Conservation (phyloP, 2,113 vertebrate genomes). For the Candoia aspera region DNA sequence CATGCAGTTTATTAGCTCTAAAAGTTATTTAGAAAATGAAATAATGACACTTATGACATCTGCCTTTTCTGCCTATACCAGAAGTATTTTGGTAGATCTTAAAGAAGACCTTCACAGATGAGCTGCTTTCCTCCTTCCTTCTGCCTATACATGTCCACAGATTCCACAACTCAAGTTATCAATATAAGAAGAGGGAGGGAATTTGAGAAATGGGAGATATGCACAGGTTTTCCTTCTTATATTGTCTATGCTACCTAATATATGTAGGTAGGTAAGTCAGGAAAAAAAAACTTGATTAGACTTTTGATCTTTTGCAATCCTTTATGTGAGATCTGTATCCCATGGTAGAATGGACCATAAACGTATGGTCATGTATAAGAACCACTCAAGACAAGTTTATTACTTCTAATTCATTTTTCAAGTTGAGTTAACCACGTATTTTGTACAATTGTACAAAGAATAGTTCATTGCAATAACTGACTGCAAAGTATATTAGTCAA, state of each 20-base stretch:
- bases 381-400: neutral
- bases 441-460: neutral
- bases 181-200: neutral
- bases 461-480: neutral
- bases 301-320: neutral
- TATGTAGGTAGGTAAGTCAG: neutral
- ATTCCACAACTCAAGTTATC: neutral
- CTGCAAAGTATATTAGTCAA: neutral
- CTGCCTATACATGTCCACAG: neutral
- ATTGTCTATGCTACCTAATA: neutral
- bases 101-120: neutral
- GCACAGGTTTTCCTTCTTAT: neutral
- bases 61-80: neutral
- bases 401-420: neutral
- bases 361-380: neutral
- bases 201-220: neutral
- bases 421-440: neutral
- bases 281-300: neutral
- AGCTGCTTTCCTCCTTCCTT: neutral
- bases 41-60: neutral
- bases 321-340: neutral
- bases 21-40: neutral
- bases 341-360: neutral
- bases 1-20: neutral
- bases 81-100: neutral